Conservation (phyloP, 92 coral and sea anemone species). For the Muricea muricata region DNA sequence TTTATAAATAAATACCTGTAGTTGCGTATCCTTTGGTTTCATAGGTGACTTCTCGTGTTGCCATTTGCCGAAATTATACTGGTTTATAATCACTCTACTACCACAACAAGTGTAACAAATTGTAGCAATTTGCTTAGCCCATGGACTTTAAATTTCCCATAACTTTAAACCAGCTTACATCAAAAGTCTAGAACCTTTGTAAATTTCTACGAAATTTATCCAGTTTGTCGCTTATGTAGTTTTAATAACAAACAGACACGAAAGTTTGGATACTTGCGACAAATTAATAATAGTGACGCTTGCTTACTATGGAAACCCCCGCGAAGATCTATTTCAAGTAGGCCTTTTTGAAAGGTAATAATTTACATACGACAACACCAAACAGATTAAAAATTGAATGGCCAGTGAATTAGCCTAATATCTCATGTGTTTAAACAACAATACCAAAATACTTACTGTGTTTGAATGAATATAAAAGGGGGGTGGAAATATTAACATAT, state of each 20-base stretch:
- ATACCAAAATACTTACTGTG: not conserved
- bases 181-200: not conserved
- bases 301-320: constrained; percentile 22
- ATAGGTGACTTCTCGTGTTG: not conserved
- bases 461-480: not conserved
- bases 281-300: constrained; percentile 21
- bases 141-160: not conserved
- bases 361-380: constrained; percentile 38
- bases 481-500: not conserved
- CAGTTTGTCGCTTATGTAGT: not conserved
- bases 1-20: not conserved
- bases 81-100: not conserved
- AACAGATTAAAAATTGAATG: constrained; percentile 6
- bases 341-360: not conserved
- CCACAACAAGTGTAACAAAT: constrained; percentile 11
- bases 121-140: not conserved
- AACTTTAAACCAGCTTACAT: not conserved
- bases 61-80: not conserved
- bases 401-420: not conserved
- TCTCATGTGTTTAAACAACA: not conserved
- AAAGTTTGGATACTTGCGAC: not conserved
- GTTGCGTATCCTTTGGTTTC: not conserved
- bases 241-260: not conserved
- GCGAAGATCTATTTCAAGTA: not conserved
- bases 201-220: not conserved